These are phyloP conservation scores for Chromoteleia sp. DNA, from an alignment of 2,888 invertebrate species.

Conservation along the genomic window DNA sequence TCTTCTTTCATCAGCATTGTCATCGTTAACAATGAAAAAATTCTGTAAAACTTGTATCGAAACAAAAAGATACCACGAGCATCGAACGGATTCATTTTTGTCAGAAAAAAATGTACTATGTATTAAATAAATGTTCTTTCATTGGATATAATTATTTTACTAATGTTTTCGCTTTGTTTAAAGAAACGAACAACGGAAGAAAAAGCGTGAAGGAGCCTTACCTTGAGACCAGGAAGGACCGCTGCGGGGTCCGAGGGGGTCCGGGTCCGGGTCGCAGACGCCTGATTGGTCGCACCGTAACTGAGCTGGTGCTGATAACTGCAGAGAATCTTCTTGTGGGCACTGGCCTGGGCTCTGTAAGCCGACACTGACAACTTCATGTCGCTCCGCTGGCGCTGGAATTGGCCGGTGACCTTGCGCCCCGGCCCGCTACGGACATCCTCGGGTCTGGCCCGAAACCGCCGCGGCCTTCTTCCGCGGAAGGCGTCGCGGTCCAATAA, in stretches of 20 bases:
- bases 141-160: too few species aligned
- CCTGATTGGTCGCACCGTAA: conserved; percentile 87
- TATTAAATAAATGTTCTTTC: too few species aligned
- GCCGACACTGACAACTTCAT: conserved; percentile 96
- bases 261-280: conserved; percentile 84
- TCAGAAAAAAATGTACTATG: too few species aligned
- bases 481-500: conserved; percentile 69
- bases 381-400: conserved; percentile 77
- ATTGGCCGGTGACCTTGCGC: conserved; percentile 74
- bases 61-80: too few species aligned
- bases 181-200: not conserved
- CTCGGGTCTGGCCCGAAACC: conserved; percentile 70
- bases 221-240: conserved; percentile 86
- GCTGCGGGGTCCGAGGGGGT: conserved; percentile 86
- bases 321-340: conserved; percentile 94
- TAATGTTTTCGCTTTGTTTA: too few species aligned
- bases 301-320: conserved; percentile 91
- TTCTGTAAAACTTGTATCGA: too few species aligned
- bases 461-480: conserved; percentile 60
- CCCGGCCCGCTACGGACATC: conserved; percentile 75
- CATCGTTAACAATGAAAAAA: too few species aligned
- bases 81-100: too few species aligned
- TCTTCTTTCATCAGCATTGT: too few species aligned
- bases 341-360: conserved; percentile 94
- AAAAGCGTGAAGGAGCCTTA: conserved; percentile 74